These are phyloP conservation scores for Conus betulinus DNA, from an alignment of 1,140 invertebrate species.

Conservation along the genomic window DNA sequence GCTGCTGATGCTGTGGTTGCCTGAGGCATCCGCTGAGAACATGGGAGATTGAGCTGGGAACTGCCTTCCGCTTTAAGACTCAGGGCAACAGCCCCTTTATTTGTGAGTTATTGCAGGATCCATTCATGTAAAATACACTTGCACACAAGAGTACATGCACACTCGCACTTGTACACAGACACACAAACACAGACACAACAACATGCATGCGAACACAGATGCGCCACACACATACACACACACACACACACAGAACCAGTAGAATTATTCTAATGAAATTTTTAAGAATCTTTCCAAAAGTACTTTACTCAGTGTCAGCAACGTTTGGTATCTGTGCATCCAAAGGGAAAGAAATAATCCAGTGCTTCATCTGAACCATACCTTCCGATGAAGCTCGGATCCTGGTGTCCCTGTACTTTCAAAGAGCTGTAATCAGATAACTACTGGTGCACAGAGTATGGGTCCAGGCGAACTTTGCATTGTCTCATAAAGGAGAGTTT, in stretches of 20 bases:
- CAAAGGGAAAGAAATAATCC: too few species aligned
- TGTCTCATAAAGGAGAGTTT: too few species aligned
- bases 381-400: too few species aligned
- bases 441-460: too few species aligned
- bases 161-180: neutral
- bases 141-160: neutral
- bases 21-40: constrained; percentile 47
- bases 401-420: too few species aligned
- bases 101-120: constrained; percentile 32
- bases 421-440: too few species aligned
- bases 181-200: neutral
- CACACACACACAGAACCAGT: too few species aligned
- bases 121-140: neutral
- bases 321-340: too few species aligned
- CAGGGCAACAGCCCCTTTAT: constrained; percentile 59
- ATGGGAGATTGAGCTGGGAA: constrained; percentile 56
- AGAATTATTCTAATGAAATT: neutral
- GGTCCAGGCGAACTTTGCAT: too few species aligned
- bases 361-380: too few species aligned
- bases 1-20: constrained; percentile 56
- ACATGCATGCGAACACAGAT: neutral
- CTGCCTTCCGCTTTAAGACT: constrained; percentile 59
- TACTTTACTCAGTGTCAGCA: too few species aligned
- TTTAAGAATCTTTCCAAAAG: neutral
- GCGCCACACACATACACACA: too few species aligned